These are phyloP conservation scores for Dufourea novaeangliae DNA, from an alignment of 1,140 invertebrate species.

Conservation along the genomic window DNA sequence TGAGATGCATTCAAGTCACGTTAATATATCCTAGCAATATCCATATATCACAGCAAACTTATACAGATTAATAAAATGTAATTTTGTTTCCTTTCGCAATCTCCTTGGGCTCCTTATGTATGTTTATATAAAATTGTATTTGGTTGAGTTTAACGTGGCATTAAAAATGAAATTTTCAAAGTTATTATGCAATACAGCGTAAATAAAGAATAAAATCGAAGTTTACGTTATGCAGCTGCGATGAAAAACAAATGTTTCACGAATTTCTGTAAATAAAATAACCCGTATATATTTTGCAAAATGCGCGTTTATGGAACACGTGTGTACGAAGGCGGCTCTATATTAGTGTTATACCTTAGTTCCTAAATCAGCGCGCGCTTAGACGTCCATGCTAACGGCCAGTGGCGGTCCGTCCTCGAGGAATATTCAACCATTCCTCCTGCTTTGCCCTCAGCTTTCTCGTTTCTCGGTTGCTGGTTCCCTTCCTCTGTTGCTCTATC, in stretches of 20 bases:
- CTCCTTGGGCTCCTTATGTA: too few relatives aligned
- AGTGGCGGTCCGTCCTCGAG: slow-evolving; percentile 66
- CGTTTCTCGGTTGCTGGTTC: slow-evolving; percentile 61
- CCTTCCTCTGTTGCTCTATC: slow-evolving; percentile 63
- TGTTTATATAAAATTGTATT: not conserved
- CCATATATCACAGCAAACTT: too few relatives aligned
- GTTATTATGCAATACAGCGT: not conserved
- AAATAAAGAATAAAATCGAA: not conserved
- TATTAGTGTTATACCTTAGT: slow-evolving; percentile 74
- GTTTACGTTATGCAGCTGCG: not conserved
- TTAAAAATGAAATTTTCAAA: not conserved
- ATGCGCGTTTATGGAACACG: slow-evolving; percentile 29
- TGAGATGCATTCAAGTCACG: too few relatives aligned
- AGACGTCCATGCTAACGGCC: slow-evolving; percentile 61
- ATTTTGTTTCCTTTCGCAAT: too few relatives aligned
- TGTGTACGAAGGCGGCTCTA: slow-evolving; percentile 69
- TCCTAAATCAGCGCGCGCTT: slow-evolving; percentile 69
- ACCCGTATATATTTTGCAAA: slow-evolving; percentile 24
- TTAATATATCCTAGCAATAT: too few relatives aligned
- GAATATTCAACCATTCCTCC: slow-evolving; percentile 74
- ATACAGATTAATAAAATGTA: too few relatives aligned
- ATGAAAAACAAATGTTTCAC: slow-evolving; percentile 1
- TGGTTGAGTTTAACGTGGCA: not conserved
- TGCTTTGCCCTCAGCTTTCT: slow-evolving; percentile 61
- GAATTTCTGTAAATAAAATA: slow-evolving; percentile 10